Evolutionary conservation across 2,888 invertebrate genomes (phyloP).

Genomic region (Eristalis arbustorum): DNA sequence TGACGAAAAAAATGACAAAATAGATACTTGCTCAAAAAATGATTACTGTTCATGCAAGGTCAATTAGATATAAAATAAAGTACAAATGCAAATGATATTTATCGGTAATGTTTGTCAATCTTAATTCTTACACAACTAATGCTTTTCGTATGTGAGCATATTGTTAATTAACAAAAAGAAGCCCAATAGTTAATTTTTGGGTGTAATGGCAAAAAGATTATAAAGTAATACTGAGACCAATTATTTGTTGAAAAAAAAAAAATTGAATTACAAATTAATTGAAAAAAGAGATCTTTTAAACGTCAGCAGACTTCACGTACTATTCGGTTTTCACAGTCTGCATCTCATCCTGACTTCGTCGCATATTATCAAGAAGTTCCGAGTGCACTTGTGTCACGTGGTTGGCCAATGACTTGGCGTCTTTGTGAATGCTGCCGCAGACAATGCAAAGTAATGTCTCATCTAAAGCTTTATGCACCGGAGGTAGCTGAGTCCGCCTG

Average conservation of each 20-base stretch:
- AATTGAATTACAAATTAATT: not conserved
- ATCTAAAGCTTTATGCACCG: constrained; percentile 31
- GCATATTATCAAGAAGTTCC: constrained; percentile 77
- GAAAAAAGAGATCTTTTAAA: constrained; percentile 16
- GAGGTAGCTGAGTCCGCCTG: constrained; percentile 73
- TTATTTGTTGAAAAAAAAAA: not conserved
- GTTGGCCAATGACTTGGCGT: constrained; percentile 76
- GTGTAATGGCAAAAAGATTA: not conserved
- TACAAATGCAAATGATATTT: not conserved
- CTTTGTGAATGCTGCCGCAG: constrained; percentile 77
- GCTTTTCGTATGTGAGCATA: not conserved
- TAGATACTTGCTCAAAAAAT: not conserved
- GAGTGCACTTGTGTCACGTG: constrained; percentile 78
- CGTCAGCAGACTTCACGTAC: constrained; percentile 11
- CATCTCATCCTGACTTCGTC: constrained; percentile 26
- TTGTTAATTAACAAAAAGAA: not conserved
- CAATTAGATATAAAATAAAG: not conserved
- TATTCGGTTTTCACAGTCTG: constrained; percentile 29
- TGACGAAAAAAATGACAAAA: not conserved
- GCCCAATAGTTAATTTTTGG: not conserved
- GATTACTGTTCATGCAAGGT: not conserved
- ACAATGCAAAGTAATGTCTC: constrained; percentile 78
- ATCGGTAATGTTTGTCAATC: not conserved
- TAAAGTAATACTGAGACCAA: constrained; percentile 38
- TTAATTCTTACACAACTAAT: not conserved